A percentile compares a stretch with the other conserved stretches of the same genome.
Conservation (phyloP, 2,797 vertebrate genomes). For the Acanthurus tractus region DNA sequence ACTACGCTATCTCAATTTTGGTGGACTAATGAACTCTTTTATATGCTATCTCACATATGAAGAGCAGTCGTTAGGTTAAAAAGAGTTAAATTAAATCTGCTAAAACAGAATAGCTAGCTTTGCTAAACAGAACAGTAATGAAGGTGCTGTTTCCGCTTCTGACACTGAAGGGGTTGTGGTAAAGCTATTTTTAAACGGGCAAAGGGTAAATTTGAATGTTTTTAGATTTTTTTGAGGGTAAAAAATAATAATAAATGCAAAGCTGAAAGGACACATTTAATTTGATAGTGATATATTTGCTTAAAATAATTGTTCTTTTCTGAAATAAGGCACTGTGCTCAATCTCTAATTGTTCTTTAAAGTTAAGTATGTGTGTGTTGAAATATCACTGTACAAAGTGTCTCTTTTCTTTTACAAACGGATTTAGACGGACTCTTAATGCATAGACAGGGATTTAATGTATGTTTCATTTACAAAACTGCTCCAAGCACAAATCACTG, state of each 20-base stretch:
- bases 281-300: neutral
- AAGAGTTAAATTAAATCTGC: neutral
- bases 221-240: neutral
- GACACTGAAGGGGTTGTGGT: neutral
- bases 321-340: neutral
- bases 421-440: conserved; percentile 53
- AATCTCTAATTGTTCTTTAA: too few species aligned
- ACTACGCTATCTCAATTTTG: neutral
- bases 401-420: conserved; percentile 21
- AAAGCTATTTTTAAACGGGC: neutral
- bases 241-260: neutral
- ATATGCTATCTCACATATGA: neutral
- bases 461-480: conserved; percentile 81
- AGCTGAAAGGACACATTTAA: neutral
- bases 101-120: neutral
- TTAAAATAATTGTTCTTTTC: neutral
- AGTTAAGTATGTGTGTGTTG: neutral
- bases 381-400: neutral
- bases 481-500: conserved; percentile 80
- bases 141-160: neutral
- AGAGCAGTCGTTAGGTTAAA: neutral
- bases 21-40: neutral
- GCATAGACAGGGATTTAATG: conserved; percentile 86
- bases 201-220: neutral
- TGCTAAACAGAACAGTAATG: too few species aligned